Base-by-base conservation (phyloP, 2,888 invertebrate genomes). In the Sclerodermus sp. region DNA sequence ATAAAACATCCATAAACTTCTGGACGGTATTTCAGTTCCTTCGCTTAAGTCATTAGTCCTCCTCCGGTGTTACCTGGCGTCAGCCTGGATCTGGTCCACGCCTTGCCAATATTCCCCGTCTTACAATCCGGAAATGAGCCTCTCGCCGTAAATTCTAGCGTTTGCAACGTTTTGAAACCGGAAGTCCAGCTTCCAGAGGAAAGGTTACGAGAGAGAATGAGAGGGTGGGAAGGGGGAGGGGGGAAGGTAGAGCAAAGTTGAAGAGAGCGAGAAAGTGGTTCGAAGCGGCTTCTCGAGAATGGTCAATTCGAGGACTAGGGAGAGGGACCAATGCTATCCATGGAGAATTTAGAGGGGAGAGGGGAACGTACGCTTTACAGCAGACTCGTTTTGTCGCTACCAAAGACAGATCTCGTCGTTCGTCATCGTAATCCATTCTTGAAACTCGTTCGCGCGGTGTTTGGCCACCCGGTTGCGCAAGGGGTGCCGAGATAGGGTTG, bases 401-500 rank as follows among this genome's bases (percentile, higher is more conserved):
- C 10, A 30, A 9, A 6, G 30, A 30, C 10, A 6, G 10, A 30
- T 30, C 30, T 10, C 30, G n/a, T 34, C 34, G 34, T 34, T 34
- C n/a, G 12, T 30, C 30, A 9, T 30, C 30, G 30, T 34, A 34
- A 34, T 34, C 4, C 34, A 34, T 34, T 34, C 6, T 12, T 34
- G 6, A 34, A 34, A 34, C 6, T 12, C 6, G 4, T 34, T 34
- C 34, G 34, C 12, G 6, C 6, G 12, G 2, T 12, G 3, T 12
- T 34, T 13, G 34, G n/a, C n/a, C 13, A n/a, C 3, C 12, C 12
- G 34, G 4, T 3, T 8, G 23, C 3, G 23, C 4, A 12, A 34
- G 4, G 34, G 34, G 34, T 12, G 34, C 15, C n/a, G 32, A 42
- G 49, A 58, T 51, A 42, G 53, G 55, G 62, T 53, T 55, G 58